Conservation (phyloP, 2,113 vertebrate genomes). For the Ahaetulla prasina region DNA sequence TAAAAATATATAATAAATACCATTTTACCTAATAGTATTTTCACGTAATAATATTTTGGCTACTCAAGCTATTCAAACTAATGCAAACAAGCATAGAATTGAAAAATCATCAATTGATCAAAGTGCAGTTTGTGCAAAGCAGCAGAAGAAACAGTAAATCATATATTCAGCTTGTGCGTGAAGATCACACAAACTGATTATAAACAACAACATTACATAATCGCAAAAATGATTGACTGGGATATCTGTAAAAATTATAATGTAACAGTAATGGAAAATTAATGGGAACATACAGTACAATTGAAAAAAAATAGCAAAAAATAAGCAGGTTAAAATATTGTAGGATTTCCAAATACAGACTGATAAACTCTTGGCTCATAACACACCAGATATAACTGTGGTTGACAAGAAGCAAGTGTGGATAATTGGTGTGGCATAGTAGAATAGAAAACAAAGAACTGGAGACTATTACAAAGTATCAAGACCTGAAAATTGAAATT, state of each 20-base stretch:
- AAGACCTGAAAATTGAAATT: background rate
- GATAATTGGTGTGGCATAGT: background rate
- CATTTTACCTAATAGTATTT: background rate
- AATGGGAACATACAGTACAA: background rate
- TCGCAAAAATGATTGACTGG: background rate
- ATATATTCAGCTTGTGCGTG: background rate
- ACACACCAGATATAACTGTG: background rate
- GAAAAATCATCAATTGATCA: background rate
- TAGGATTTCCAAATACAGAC: background rate
- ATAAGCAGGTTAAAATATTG: background rate
- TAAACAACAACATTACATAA: background rate
- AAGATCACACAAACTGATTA: background rate
- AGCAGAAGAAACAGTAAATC: background rate
- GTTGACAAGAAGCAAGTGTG: background rate
- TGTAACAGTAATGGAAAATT: background rate
- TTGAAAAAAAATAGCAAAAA: background rate
- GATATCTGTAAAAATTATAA: background rate
- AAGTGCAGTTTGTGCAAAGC: background rate
- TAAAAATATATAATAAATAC: background rate
- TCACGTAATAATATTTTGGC: background rate
- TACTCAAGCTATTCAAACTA: no score
- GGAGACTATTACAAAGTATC: background rate
- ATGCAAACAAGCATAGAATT: background rate
- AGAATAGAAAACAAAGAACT: background rate
- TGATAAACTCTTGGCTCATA: background rate